These are phyloP conservation scores for Lepidurus packardi DNA, from an alignment of 1,140 invertebrate species.

Conservation along the genomic window DNA sequence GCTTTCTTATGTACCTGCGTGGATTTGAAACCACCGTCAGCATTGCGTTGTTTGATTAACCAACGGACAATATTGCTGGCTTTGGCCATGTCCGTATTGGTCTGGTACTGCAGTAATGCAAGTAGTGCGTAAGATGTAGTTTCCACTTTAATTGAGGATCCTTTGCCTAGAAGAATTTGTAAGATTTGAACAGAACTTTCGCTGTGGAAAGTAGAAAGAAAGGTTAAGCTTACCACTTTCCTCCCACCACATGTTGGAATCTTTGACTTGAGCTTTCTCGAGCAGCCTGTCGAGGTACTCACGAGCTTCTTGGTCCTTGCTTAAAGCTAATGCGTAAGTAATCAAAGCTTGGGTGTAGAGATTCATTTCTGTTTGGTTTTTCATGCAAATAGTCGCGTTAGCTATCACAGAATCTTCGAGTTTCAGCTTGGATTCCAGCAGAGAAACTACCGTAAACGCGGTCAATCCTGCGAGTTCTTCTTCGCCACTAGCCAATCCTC, in stretches of 20 bases:
- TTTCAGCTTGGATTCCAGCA: constrained; percentile 48
- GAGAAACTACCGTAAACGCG: constrained; percentile 59
- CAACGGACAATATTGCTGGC: constrained; percentile 58
- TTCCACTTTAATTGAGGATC: constrained; percentile 56
- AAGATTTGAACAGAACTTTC: not conserved
- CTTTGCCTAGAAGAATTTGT: constrained; percentile 39
- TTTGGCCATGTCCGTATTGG: constrained; percentile 53
- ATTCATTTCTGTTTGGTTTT: not conserved
- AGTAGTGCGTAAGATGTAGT: constrained; percentile 68
- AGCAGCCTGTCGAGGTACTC: constrained; percentile 36
- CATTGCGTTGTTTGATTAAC: constrained; percentile 67
- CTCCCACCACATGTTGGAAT: constrained; percentile 48
- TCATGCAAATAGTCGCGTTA: constrained; percentile 1
- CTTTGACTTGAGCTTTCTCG: constrained; percentile 34
- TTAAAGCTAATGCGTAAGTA: constrained; percentile 56
- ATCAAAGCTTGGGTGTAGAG: constrained; percentile 46
- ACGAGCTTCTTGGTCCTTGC: constrained; percentile 36
- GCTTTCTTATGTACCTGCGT: constrained; percentile 44
- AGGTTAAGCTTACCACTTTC: constrained; percentile 33
- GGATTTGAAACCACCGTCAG: constrained; percentile 67
- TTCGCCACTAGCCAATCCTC: constrained; percentile 51
- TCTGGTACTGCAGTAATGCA: constrained; percentile 54
- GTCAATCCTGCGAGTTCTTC: constrained; percentile 54
- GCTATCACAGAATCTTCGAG: constrained; percentile 40
- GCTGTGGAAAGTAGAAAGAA: not conserved